Percentiles rank a stretch among this genome's conserved stretches.
These are phyloP conservation scores for Sarcophaga rosellei DNA, from an alignment of 2,888 invertebrate species.

Conservation along the genomic window DNA sequence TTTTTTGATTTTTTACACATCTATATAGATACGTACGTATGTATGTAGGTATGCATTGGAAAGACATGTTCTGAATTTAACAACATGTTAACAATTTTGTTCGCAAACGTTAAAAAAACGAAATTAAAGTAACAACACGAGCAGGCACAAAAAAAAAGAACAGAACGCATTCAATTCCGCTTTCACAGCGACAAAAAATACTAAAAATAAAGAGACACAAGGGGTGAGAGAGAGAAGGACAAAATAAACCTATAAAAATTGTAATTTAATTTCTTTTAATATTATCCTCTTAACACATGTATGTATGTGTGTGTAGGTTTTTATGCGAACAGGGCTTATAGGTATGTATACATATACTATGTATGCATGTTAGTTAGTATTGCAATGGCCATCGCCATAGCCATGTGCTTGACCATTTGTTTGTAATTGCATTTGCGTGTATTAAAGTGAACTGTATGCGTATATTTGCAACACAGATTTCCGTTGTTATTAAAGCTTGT, in stretches of 20 bases:
- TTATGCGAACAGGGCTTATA: too few species aligned
- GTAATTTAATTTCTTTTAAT: constrained; percentile 67
- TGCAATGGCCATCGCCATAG: too few species aligned
- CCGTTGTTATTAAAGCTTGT: constrained; percentile 66
- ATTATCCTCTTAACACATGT: constrained; percentile 50
- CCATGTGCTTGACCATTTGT: neutral
- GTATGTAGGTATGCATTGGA: constrained; percentile 24
- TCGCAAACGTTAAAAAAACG: neutral
- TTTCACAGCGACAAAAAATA: constrained; percentile 22
- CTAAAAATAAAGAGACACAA: neutral
- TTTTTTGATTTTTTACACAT: neutral
- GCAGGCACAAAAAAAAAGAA: neutral
- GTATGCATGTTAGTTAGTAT: too few species aligned
- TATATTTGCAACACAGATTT: constrained; percentile 56
- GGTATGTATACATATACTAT: too few species aligned
- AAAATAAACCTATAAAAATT: constrained; percentile 59
- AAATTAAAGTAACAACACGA: too few species aligned
- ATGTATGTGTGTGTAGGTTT: neutral
- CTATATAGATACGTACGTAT: neutral
- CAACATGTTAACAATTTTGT: constrained; percentile 67
- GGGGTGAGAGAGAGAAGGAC: neutral
- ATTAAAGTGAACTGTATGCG: neutral
- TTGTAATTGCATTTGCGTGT: constrained; percentile 4
- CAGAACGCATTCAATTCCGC: constrained; percentile 50
- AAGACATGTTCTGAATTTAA: constrained; percentile 60